These are phyloP conservation scores for Donacobius atricapilla DNA, from an alignment of 2,113 vertebrate genomes.

Conservation along the genomic window DNA sequence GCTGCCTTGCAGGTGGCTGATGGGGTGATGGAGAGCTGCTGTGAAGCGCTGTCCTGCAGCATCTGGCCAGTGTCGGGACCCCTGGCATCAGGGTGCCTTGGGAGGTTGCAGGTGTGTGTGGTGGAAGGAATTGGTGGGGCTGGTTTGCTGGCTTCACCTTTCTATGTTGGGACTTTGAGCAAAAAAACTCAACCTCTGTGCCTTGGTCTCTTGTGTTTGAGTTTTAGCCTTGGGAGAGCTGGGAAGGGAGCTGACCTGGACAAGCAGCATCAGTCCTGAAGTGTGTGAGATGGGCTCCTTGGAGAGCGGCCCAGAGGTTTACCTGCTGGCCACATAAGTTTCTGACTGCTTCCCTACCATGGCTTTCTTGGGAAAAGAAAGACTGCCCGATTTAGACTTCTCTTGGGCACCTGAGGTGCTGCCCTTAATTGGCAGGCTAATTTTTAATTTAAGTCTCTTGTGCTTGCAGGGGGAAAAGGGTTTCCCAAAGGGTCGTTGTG, in stretches of 20 bases:
- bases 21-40: background rate
- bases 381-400: conserved; percentile 20
- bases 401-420: conserved; percentile 10
- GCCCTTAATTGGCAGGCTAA: conserved; percentile 33
- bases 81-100: background rate
- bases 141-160: background rate
- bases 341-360: background rate
- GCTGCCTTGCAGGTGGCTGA: background rate
- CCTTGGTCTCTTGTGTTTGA: background rate
- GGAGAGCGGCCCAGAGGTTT: background rate
- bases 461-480: background rate
- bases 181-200: background rate
- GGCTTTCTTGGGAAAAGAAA: background rate
- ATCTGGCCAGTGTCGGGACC: background rate
- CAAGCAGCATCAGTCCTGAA: background rate
- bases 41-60: background rate
- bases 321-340: rapidly evolving
- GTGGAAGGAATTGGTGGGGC: background rate
- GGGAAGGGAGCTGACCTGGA: background rate
- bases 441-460: conserved; percentile 33
- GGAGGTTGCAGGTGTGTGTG: background rate
- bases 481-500: background rate
- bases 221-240: background rate
- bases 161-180: background rate
- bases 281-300: background rate